These are phyloP conservation scores for Notarius lentiginosus DNA, from an alignment of 2,113 vertebrate species.

Conservation along the genomic window DNA sequence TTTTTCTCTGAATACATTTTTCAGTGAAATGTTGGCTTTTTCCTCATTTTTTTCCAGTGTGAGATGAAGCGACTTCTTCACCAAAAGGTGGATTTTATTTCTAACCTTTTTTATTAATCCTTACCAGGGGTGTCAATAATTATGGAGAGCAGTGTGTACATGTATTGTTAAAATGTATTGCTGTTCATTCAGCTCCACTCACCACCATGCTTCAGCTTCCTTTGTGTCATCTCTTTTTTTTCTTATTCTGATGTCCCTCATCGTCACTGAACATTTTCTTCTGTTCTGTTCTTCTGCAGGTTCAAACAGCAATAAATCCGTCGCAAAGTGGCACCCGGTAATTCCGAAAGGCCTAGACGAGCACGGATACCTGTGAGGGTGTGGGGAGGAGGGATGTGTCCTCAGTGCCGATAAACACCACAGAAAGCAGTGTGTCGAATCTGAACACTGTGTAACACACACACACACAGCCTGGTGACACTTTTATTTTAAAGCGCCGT, in stretches of 20 bases:
- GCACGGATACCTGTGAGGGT: constrained; percentile 73
- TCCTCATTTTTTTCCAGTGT: no score
- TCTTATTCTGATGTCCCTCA: not conserved
- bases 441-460: not conserved
- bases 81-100: no score
- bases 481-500: constrained; percentile 52
- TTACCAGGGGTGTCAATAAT: no score
- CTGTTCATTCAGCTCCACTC: no score
- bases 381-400: no score
- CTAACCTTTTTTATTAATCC: no score
- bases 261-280: not conserved
- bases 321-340: constrained; percentile 79
- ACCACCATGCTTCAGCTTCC: not conserved
- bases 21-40: no score
- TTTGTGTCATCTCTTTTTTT: not conserved
- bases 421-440: not conserved
- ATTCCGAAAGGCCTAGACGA: constrained; percentile 75
- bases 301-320: constrained; percentile 76
- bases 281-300: constrained; percentile 55
- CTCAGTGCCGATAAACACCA: not conserved
- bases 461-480: no score
- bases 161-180: no score
- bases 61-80: no score
- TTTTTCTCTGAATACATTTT: no score
- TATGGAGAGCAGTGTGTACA: no score